Percentiles rank a stretch among this genome's conserved stretches.
These are phyloP conservation scores for Corythornis madagascariensis DNA, from an alignment of 2,113 vertebrate species.

Conservation along the genomic window DNA sequence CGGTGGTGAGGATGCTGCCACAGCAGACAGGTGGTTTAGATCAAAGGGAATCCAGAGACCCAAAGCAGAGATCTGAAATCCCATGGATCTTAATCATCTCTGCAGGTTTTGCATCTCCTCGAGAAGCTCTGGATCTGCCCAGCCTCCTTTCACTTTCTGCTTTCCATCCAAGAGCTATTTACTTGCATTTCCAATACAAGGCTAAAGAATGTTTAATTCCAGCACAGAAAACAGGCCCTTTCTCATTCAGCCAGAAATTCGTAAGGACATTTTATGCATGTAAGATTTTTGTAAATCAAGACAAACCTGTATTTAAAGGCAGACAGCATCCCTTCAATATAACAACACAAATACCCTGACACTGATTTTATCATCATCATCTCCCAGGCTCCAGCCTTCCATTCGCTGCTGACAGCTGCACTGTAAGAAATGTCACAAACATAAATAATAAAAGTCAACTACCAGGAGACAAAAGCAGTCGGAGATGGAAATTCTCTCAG, in stretches of 20 bases:
- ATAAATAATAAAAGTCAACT: slow-evolving; percentile 71
- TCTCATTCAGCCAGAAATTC: slow-evolving; percentile 24
- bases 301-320: slow-evolving; percentile 39
- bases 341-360: slow-evolving; percentile 15
- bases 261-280: slow-evolving; percentile 16
- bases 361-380: slow-evolving; percentile 49
- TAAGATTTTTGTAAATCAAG: slow-evolving; percentile 37
- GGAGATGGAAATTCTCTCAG: slow-evolving; percentile 65
- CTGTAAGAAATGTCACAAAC: slow-evolving; percentile 62
- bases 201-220: slow-evolving; percentile 11
- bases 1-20: neutral
- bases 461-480: slow-evolving; percentile 68
- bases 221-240: slow-evolving; percentile 20
- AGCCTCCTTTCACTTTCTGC: slow-evolving; percentile 7
- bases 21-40: slow-evolving; percentile 57
- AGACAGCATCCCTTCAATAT: slow-evolving; percentile 39
- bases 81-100: neutral
- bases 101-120: neutral
- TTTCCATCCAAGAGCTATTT: slow-evolving; percentile 34
- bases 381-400: slow-evolving; percentile 26
- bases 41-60: neutral
- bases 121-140: slow-evolving; percentile 19
- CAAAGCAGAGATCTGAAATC: slow-evolving; percentile 29
- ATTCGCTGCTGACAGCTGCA: slow-evolving; percentile 38
- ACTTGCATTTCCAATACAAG: neutral